phyloP scores from a whole-genome alignment of 2,888 invertebrate genomes.

The Scotopteryx bipunctaria region DNA sequence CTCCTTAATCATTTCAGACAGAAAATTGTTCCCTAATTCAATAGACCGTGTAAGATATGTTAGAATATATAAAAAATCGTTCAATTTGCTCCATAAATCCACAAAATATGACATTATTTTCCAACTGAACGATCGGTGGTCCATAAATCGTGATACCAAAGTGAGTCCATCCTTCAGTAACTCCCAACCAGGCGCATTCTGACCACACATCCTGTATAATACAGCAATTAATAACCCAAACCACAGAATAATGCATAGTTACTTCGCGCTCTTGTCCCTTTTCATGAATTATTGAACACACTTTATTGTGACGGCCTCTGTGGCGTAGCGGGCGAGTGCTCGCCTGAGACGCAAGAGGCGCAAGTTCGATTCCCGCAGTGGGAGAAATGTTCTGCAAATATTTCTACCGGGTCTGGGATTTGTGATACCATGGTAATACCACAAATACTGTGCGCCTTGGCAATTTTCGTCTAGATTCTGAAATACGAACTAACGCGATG shows the following conservation, averaged over 20 bases:
- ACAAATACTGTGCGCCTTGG: too few species aligned
- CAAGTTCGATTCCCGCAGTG: too few species aligned
- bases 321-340: too few species aligned
- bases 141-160: slow-evolving; percentile 15
- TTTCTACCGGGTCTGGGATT: too few species aligned
- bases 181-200: slow-evolving; percentile 16
- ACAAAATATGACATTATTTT: slow-evolving; percentile 30
- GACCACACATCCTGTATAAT: slow-evolving; percentile 45
- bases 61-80: slow-evolving; percentile 13
- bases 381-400: too few species aligned
- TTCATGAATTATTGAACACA: slow-evolving; percentile 41
- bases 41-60: not conserved
- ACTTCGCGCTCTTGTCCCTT: slow-evolving; percentile 5
- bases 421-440: too few species aligned
- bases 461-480: too few species aligned
- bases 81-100: slow-evolving; percentile 26
- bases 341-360: too few species aligned
- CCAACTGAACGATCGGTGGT: slow-evolving; percentile 20
- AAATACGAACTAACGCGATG: too few species aligned
- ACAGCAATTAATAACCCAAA: slow-evolving; percentile 53
- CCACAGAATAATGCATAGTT: slow-evolving; percentile 24
- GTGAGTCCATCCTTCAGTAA: slow-evolving; percentile 19
- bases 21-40: slow-evolving; percentile 10
- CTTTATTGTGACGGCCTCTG: too few species aligned
- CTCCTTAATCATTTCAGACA: not conserved